phyloP scores from a whole-genome alignment of 2,113 vertebrate species.

The Ivindomyrus marchei region DNA sequence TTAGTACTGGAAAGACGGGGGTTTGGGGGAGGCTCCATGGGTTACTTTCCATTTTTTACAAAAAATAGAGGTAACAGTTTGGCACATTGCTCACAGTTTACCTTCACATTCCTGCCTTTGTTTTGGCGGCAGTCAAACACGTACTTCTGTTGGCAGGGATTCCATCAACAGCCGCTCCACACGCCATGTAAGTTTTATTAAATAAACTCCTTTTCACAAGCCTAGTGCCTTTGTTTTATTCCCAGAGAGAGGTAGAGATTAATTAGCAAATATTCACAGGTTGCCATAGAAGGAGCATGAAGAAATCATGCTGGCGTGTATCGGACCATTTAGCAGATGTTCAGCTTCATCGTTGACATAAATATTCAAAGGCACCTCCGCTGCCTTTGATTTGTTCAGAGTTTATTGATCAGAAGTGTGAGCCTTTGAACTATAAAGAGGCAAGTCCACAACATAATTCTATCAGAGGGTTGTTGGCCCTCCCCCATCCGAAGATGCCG shows the following conservation, averaged over 20 bases:
- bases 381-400: neutral
- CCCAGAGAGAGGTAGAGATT: neutral
- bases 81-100: neutral
- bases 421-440: neutral
- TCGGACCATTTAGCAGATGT: neutral
- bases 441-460: neutral
- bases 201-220: neutral
- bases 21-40: neutral
- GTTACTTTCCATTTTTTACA: neutral
- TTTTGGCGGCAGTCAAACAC: neutral
- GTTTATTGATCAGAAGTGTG: neutral
- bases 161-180: neutral
- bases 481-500: neutral
- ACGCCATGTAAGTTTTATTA: neutral
- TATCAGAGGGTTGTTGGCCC: neutral
- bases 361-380: neutral
- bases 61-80: neutral
- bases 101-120: neutral
- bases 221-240: neutral
- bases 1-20: neutral
- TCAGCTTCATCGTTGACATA: neutral
- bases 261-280: neutral
- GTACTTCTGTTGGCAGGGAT: neutral
- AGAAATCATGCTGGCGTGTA: neutral
- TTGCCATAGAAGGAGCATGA: neutral